These are phyloP conservation scores for Salarias fasciatus DNA, from an alignment of 2,797 vertebrate genomes.

Conservation along the genomic window DNA sequence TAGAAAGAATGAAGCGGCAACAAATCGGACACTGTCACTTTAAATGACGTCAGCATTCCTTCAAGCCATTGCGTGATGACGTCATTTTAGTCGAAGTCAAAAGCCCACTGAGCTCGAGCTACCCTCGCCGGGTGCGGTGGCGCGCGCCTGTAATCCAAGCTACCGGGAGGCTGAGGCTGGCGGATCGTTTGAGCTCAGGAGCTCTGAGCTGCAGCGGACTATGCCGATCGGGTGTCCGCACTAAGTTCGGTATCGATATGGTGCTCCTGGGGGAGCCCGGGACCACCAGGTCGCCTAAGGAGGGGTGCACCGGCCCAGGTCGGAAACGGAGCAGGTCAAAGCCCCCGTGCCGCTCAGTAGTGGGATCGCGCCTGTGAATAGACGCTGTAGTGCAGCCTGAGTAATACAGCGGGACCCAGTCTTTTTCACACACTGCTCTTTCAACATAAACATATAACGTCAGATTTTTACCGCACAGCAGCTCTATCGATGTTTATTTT, in stretches of 20 bases:
- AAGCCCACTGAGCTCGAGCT: background rate
- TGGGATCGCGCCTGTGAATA: constrained; percentile 72
- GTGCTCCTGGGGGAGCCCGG: constrained; percentile 70
- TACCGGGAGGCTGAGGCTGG: constrained; percentile 49
- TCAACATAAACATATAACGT: background rate
- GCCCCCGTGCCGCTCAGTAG: constrained; percentile 76
- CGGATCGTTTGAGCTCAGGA: constrained; percentile 48
- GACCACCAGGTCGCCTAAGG: constrained; percentile 71
- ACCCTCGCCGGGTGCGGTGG: constrained; percentile 32
- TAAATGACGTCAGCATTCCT: no score
- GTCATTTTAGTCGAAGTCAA: background rate
- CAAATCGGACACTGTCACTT: no score
- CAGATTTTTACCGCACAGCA: background rate
- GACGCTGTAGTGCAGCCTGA: constrained; percentile 24
- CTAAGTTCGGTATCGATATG: constrained; percentile 74
- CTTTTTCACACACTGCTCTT: background rate
- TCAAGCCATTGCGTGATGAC: constrained; percentile 1
- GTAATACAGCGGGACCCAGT: constrained; percentile 23
- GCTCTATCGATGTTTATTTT: background rate
- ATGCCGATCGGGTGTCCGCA: constrained; percentile 63
- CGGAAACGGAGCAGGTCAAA: constrained; percentile 74
- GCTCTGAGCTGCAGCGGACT: constrained; percentile 61
- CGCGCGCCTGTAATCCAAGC: constrained; percentile 60
- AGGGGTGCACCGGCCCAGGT: constrained; percentile 77
- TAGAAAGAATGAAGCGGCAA: no score